Conservation (phyloP, 2,888 invertebrate species). For the Drosophila meridionalis region DNA sequence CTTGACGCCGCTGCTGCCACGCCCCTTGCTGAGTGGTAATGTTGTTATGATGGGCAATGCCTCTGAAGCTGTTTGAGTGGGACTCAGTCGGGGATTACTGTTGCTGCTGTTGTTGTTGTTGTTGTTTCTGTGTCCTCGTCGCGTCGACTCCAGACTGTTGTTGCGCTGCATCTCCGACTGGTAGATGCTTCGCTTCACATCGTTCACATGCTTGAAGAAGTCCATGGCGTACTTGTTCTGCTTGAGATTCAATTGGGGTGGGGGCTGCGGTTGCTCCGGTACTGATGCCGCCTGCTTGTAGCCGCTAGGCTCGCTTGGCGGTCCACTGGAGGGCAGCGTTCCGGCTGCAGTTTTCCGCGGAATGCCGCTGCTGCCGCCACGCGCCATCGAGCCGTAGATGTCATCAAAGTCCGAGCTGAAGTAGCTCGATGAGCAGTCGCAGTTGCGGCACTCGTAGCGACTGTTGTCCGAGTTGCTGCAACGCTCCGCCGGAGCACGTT, state of each 20-base stretch:
- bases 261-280: conserved; percentile 55
- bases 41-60: conserved; percentile 69
- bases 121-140: conserved; percentile 35
- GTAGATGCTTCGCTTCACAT: conserved; percentile 85
- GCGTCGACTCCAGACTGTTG: conserved; percentile 60
- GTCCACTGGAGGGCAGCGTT: conserved; percentile 71
- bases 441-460: conserved; percentile 84
- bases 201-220: conserved; percentile 85
- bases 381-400: conserved; percentile 76
- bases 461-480: conserved; percentile 85
- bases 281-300: conserved; percentile 28
- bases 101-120: conserved; percentile 27
- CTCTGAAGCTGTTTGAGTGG: conserved; percentile 45
- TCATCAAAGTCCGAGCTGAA: conserved; percentile 85
- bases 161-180: conserved; percentile 84
- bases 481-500: not conserved
- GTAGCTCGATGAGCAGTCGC: conserved; percentile 85
- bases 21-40: conserved; percentile 81
- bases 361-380: conserved; percentile 76
- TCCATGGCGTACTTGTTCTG: conserved; percentile 85
- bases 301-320: conserved; percentile 27
- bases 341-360: conserved; percentile 82
- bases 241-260: conserved; percentile 78
- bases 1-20: conserved; percentile 48
- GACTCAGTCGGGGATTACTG: conserved; percentile 46